These are phyloP conservation scores for Coranthus polyacanthus DNA, from an alignment of 2,797 vertebrate species.

Conservation along the genomic window DNA sequence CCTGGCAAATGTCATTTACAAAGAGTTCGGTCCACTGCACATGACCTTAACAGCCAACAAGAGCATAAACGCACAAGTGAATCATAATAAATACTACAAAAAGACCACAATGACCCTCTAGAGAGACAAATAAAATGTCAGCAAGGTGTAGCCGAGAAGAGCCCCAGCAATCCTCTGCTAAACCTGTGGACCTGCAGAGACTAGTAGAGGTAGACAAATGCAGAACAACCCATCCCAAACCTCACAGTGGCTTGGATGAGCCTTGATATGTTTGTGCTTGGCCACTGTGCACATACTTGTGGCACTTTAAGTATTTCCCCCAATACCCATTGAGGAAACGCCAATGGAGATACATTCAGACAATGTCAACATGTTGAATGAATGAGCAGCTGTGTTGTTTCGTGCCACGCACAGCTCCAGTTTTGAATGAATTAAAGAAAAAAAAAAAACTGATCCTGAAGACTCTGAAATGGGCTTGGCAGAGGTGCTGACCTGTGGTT, in stretches of 20 bases:
- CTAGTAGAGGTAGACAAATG: conserved; percentile 81
- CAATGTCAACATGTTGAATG: conserved; percentile 81
- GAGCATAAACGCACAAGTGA: conserved; percentile 31
- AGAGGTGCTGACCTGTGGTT: conserved; percentile 74
- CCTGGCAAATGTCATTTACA: conserved; percentile 47
- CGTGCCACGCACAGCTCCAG: conserved; percentile 51
- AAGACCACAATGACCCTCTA: conserved; percentile 6
- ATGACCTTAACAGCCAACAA: conserved; percentile 44
- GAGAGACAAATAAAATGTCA: conserved; percentile 35
- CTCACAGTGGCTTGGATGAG: conserved; percentile 72
- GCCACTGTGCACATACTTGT: conserved; percentile 73
- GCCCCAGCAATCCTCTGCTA: conserved; percentile 46
- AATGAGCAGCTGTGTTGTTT: conserved; percentile 77
- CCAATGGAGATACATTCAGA: conserved; percentile 81
- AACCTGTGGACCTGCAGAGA: conserved; percentile 65
- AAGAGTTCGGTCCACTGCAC: conserved; percentile 22
- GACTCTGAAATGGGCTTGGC: conserved; percentile 70
- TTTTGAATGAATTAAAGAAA: conserved; percentile 73
- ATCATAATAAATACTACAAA: conserved; percentile 75
- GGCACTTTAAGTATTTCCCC: conserved; percentile 78
- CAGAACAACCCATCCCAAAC: conserved; percentile 62
- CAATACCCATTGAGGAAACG: conserved; percentile 81
- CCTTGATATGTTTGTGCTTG: conserved; percentile 78
- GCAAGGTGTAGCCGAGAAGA: conserved; percentile 22
- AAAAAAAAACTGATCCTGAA: conserved; percentile 54